Evolutionary conservation across 1,140 invertebrate genomes (phyloP), one percentile per base, ranked within the genome.

Genomic region (Ganaspis sp.): DNA sequence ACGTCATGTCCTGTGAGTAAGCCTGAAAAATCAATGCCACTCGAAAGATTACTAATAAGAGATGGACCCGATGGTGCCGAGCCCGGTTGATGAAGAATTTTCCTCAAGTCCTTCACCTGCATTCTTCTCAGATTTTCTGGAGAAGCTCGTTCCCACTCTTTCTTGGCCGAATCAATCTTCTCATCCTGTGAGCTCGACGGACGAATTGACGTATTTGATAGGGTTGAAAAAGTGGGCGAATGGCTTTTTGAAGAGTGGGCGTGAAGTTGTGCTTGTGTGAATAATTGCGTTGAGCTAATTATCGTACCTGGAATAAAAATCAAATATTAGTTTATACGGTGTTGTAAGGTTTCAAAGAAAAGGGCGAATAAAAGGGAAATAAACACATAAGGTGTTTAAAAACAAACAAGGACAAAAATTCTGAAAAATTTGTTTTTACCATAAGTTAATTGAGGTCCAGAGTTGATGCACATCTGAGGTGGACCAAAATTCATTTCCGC

Each of bases 401-500:
- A 34, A n/a, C n/a, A n/a, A 34, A 34, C 29, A 6, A 34, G n/a
- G 38, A 40, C 11, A 9, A 40, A 11, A 11, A 40, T 4, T 1
- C 11, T 1, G 1, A 40, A 11, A 11, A 40, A 40, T 40, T 40
- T 11, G 1, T 17, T 17, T 17, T 49, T 87, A 1, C 90, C 90
- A 26, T 91, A 92, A 21, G 90, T 92, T 2, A 92, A 81, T 34
- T 84, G 84, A 3, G 90, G 90, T 0, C 86, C 86, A 0, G 90
- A 91, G 29, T 83, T 88, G 54, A 91, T 91, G 12, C 87, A 90
- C 90, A 91, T 91, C 54, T 90, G 90, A 0, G 90, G 90, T 3
- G 90, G 90, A 0, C 90, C 89, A 29, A 91, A 91, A 72, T 91
- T 91, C 82, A 90, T 91, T 37, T 91, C 90, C 1, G 90, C 90